Conservation (phyloP, 2,888 invertebrate genomes). For the Lithophane socia region DNA sequence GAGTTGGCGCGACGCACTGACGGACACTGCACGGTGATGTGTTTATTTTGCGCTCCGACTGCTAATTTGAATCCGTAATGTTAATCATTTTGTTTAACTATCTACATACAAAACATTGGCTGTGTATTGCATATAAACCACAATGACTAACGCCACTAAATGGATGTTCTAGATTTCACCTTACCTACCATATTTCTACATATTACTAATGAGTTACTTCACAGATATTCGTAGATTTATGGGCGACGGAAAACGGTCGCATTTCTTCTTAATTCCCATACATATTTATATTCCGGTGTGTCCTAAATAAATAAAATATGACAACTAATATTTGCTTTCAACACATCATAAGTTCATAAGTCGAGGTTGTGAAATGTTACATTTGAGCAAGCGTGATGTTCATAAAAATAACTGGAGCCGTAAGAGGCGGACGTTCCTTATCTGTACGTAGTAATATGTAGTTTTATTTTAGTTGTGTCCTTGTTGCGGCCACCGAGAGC, state of each 20-base stretch:
- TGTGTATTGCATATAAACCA: conserved; percentile 23
- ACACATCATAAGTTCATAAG: conserved; percentile 52
- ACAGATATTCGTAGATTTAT: conserved; percentile 47
- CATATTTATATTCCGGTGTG: conserved; percentile 47
- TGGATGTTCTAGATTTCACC: conserved; percentile 28
- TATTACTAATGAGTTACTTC: conserved; percentile 37
- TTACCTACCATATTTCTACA: conserved; percentile 14
- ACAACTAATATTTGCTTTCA: conserved; percentile 59
- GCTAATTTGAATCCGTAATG: conserved; percentile 57
- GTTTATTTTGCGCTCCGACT: conserved; percentile 65
- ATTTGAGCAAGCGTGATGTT: conserved; percentile 59
- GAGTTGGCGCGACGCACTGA: conserved; percentile 53
- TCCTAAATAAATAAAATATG: conserved; percentile 64
- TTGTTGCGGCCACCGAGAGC: conserved; percentile 83
- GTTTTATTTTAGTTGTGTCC: conserved; percentile 85
- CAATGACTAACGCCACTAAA: conserved; percentile 54
- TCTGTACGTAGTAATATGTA: conserved; percentile 77
- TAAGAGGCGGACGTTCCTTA: conserved; percentile 75
- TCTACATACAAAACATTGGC: conserved; percentile 48
- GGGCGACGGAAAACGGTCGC: conserved; percentile 34
- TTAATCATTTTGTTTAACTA: conserved; percentile 53
- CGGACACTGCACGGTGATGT: conserved; percentile 64
- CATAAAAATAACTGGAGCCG: conserved; percentile 73
- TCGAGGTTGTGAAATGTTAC: conserved; percentile 49
- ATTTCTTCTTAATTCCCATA: conserved; percentile 39